Conservation (phyloP, 2,113 vertebrate genomes). For the Eptatretus burgeri region DNA sequence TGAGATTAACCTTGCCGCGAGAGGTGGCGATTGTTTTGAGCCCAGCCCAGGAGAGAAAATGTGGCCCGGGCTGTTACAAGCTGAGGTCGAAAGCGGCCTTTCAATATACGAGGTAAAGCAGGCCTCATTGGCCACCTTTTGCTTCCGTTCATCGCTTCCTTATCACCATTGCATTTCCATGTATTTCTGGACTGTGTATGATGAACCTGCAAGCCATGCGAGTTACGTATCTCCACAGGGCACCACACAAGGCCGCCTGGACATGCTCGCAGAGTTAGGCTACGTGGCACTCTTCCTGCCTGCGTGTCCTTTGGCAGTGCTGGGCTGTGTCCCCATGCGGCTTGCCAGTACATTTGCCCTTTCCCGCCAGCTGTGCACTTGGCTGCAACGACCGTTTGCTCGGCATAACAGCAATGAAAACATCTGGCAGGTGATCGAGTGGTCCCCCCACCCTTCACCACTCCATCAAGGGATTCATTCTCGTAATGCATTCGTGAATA, state of each 20-base stretch:
- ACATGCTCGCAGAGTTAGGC: constrained; percentile 95
- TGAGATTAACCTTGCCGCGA: too few species aligned
- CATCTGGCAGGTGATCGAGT: constrained; percentile 51
- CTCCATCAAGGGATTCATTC: too few species aligned
- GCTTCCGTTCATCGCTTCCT: too few species aligned
- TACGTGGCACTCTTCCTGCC: constrained; percentile 93
- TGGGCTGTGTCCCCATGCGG: constrained; percentile 79
- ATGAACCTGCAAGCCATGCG: too few species aligned
- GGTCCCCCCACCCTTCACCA: too few species aligned
- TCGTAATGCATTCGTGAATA: too few species aligned
- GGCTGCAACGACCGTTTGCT: constrained; percentile 69
- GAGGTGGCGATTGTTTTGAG: too few species aligned
- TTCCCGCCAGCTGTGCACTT: constrained; percentile 73
- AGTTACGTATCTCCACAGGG: constrained; percentile 22
- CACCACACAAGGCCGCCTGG: constrained; percentile 87
- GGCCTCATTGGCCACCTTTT: too few species aligned
- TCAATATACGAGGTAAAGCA: constrained; percentile 46
- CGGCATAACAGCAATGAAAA: constrained; percentile 56
- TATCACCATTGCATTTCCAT: too few species aligned
- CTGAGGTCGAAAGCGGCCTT: constrained; percentile 91
- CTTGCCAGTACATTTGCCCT: constrained; percentile 83
- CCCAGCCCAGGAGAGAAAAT: constrained; percentile 26
- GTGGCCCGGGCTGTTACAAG: constrained; percentile 40
- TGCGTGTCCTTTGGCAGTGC: constrained; percentile 63
- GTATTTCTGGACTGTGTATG: too few species aligned